These are phyloP conservation scores for Erinaceus europaeus DNA, from an alignment of 2,113 vertebrate species.

Conservation along the genomic window DNA sequence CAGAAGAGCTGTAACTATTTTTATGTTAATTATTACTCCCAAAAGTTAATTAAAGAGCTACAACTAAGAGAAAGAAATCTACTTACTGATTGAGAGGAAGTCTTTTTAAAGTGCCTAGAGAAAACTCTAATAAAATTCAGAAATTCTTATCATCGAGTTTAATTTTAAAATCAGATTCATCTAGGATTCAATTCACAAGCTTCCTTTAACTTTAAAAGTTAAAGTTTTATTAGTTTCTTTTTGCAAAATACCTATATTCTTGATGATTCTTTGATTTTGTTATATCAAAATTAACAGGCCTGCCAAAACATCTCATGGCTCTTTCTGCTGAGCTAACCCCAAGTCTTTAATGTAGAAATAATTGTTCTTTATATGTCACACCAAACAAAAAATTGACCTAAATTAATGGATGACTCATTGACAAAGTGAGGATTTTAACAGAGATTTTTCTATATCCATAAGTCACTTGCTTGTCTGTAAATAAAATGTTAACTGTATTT, in stretches of 20 bases:
- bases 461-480: not conserved
- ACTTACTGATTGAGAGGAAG: constrained; percentile 37
- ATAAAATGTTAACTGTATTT: constrained; percentile 27
- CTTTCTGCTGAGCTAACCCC: not conserved
- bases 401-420: not conserved
- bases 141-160: constrained; percentile 41
- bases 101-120: constrained; percentile 28
- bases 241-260: constrained; percentile 18
- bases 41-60: constrained; percentile 65
- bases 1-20: constrained; percentile 28
- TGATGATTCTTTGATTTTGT: constrained; percentile 17
- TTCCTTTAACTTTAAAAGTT: constrained; percentile 39
- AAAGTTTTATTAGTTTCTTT: constrained; percentile 20
- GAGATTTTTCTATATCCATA: not conserved
- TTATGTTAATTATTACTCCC: constrained; percentile 57
- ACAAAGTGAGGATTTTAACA: constrained; percentile 24
- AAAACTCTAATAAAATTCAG: constrained; percentile 22
- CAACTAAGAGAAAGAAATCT: constrained; percentile 23
- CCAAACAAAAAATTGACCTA: not conserved
- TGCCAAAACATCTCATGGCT: not conserved
- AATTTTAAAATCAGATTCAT: constrained; percentile 49
- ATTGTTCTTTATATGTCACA: not conserved
- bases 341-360: not conserved
- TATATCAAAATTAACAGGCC: not conserved
- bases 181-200: not conserved